Base-by-base conservation (phyloP, 2,797 vertebrate species). In the Oreochromis grahami region DNA sequence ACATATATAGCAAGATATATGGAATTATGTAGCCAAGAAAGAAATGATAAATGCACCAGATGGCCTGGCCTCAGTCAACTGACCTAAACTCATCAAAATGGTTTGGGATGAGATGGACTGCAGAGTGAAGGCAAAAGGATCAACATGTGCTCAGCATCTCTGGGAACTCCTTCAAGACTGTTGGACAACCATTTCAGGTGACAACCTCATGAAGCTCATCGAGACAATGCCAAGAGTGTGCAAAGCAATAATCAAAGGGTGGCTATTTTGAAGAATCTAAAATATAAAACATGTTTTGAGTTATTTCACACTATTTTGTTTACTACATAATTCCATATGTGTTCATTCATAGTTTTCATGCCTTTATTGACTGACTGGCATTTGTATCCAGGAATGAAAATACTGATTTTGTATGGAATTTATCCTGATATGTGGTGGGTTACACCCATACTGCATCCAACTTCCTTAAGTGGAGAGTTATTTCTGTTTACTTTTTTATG, bases 111-210 rank as follows among this genome's bases (percentile, higher is more conserved):
- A 60, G 29, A 60, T 60, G 5, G 8, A 60, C 56, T 0, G 8
- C 56, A 58, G 56, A 58, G 56, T 32, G 56, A 58, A 34, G 29
- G 29, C 15, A 19, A 58, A 58, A 58, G 55, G 29, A 32, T 15
- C 29, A 58, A 58, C 56, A 58, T 32, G 15, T 58, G 8, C 56
- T 58, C 56, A 32, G 15, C 29, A 32, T 58, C 55, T 32, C 29
- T 58, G 0, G 0, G 56, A 58, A 34, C 8, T 32, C 55, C 55
- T 58, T 58, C 56, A 32, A 32, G 29, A 58, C 14, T 17, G 55
- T 58, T 58, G 55, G 26, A 58, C 19, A 58, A 58, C 15, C 55
- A 32, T 58, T 58, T 58, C 5, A 58, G 26, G 26, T 58, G 26
- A 58, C 0, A 1, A 32, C 26, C 55, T 1, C 55, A 32, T 58